Base-by-base conservation (phyloP, 2,113 vertebrate species). In the Centrocercus urophasianus region DNA sequence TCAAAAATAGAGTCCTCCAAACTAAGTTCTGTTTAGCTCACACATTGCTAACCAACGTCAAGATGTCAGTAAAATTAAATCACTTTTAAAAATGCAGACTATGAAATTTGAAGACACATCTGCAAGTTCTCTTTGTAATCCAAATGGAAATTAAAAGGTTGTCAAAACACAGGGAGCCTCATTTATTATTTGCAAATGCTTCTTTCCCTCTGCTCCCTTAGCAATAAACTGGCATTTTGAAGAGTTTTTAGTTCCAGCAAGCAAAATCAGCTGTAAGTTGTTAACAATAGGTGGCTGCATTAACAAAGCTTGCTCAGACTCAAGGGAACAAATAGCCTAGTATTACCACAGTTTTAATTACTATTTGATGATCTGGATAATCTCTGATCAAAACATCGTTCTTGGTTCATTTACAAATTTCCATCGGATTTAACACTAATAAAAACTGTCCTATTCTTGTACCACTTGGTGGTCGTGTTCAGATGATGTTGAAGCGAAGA, bases 201-300 rank as follows among this genome's bases (percentile, higher is more conserved):
- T 7, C 47, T 67, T 40, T 77, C 71, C 48, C 81, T 77, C 72
- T 83, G 42, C 61, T 95, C 78, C 85, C 85, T 83, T 71, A 86
- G 82, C 78, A 88, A 93, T 95, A 92, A 95, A 83, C 38, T 74
- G 89, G 8, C 71, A 85, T 96, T 95, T 86, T 93, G 56, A 89
- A 83, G 60, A 2, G 6, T 84, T 92, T 48, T 42, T 77, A 88
- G 60, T 64, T 88, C 38, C 69, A 93, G 75, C 60, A 88, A 59
- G 43, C 3, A 1, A 91, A 91, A 88, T 78, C 57, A 80, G 32
- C 69, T 88, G 38, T 43, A 77, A 88, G 22, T 86, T 42, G 1
- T 20, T 74, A 47, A 83, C 56, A 82, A 91, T 86, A 83, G 72
- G 87, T 88, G 91, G 22, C 79, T 89, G 64, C 34, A 64, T 95